A percentile compares a stretch with the other conserved stretches of the same genome.
Evolutionary conservation across 2,888 invertebrate species (phyloP).

Genomic region (Eupithecia subfuscata): DNA sequence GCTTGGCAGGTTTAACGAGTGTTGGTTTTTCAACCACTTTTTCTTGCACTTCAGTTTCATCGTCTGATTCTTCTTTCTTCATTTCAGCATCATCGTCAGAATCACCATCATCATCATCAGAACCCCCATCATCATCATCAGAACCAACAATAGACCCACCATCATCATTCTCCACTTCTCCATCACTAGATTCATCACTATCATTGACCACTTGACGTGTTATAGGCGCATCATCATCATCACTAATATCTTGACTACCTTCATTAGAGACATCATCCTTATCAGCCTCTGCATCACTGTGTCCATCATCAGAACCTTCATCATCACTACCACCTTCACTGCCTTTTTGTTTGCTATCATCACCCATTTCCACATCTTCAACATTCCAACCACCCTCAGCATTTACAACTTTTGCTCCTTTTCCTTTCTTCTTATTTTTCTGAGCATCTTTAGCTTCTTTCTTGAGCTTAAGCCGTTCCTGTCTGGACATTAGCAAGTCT

Average conservation of each 20-base stretch:
- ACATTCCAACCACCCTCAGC: conserved; percentile 67
- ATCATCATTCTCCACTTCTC: conserved; percentile 39
- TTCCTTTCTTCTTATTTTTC: conserved; percentile 61
- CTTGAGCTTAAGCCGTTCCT: conserved; percentile 71
- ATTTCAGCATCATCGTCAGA: conserved; percentile 31
- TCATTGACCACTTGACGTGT: conserved; percentile 29
- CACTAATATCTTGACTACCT: conserved; percentile 16
- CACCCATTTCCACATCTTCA: conserved; percentile 52
- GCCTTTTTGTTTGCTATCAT: conserved; percentile 37
- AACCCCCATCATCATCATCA: conserved; percentile 27
- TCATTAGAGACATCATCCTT: conserved; percentile 20
- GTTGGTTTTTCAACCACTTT: conserved; percentile 32
- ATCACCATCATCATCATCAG: conserved; percentile 34
- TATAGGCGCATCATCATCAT: conserved; percentile 21
- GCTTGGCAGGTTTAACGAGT: conserved; percentile 22
- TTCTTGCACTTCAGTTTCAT: conserved; percentile 31
- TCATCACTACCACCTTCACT: conserved; percentile 12
- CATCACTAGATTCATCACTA: conserved; percentile 33
- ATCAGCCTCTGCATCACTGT: neutral
- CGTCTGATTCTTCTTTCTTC: conserved; percentile 30
- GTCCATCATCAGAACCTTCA: conserved; percentile 26
- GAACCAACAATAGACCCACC: conserved; percentile 15
- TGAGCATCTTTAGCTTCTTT: conserved; percentile 71
- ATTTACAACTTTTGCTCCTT: conserved; percentile 55
- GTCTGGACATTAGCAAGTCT: conserved; percentile 75